Percentiles rank a stretch among this genome's conserved stretches.
Conservation (phyloP, 1,140 invertebrate species). For the Cataglyphis hispanica region DNA sequence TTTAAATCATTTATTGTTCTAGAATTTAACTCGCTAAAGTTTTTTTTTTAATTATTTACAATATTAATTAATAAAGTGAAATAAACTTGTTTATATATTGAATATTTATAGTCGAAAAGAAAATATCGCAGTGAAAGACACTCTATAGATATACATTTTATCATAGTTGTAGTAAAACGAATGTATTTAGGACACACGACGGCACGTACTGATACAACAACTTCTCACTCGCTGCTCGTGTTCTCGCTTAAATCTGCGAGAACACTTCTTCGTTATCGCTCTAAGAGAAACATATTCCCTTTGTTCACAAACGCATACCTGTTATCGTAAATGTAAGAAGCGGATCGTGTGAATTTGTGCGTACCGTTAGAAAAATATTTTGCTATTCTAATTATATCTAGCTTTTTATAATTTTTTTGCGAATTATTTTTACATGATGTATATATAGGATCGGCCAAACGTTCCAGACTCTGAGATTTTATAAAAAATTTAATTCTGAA, state of each 20-base stretch:
- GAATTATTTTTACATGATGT: no score
- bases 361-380: background rate
- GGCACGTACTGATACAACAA: constrained; percentile 46
- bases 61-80: background rate
- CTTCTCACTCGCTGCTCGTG: constrained; percentile 22
- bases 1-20: constrained; percentile 5
- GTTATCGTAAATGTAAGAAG: background rate
- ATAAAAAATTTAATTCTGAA: no score
- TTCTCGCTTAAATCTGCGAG: constrained; percentile 28
- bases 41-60: background rate
- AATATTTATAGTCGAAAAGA: constrained; percentile 4
- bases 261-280: constrained; percentile 23
- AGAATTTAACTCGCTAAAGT: background rate
- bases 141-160: constrained; percentile 20
- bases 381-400: background rate
- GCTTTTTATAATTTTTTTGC: background rate
- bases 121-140: background rate
- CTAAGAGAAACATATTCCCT: background rate
- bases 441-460: no score
- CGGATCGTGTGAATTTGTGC: background rate
- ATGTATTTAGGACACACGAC: constrained; percentile 53
- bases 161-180: constrained; percentile 26
- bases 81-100: background rate
- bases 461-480: no score
- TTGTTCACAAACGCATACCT: background rate